phyloP scores from a whole-genome alignment of 2,888 invertebrate species.

The Pheosia gnoma region DNA sequence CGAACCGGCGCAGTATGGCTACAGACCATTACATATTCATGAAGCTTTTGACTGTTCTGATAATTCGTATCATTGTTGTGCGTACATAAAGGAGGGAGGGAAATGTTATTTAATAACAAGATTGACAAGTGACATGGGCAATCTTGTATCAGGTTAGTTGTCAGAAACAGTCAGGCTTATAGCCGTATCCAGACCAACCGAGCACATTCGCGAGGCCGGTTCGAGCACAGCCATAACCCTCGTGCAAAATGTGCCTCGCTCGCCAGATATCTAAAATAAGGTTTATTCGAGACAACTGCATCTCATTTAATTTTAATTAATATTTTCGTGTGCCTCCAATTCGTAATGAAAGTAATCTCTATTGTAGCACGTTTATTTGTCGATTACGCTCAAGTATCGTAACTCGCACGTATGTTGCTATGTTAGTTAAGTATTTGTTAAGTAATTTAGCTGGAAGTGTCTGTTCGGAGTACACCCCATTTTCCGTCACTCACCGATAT shows the following conservation, averaged over 20 bases:
- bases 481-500: constrained; percentile 13
- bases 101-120: not conserved
- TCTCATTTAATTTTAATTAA: too few species aligned
- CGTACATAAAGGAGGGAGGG: not conserved
- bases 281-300: too few species aligned
- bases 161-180: too few species aligned
- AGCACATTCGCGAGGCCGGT: too few species aligned
- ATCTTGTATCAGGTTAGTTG: not conserved
- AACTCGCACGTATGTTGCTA: constrained; percentile 9
- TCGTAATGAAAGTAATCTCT: not conserved
- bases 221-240: too few species aligned
- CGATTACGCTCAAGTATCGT: not conserved
- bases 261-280: too few species aligned
- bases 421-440: constrained; percentile 37
- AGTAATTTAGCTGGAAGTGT: constrained; percentile 40
- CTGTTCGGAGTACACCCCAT: constrained; percentile 16
- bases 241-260: too few species aligned
- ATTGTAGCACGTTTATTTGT: not conserved
- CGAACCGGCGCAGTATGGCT: not conserved
- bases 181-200: too few species aligned
- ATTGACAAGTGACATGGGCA: not conserved
- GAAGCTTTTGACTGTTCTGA: not conserved
- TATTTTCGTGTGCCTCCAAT: too few species aligned
- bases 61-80: not conserved
- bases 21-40: not conserved